phyloP scores from a whole-genome alignment of 2,888 invertebrate species.

The Drosophila greeni region DNA sequence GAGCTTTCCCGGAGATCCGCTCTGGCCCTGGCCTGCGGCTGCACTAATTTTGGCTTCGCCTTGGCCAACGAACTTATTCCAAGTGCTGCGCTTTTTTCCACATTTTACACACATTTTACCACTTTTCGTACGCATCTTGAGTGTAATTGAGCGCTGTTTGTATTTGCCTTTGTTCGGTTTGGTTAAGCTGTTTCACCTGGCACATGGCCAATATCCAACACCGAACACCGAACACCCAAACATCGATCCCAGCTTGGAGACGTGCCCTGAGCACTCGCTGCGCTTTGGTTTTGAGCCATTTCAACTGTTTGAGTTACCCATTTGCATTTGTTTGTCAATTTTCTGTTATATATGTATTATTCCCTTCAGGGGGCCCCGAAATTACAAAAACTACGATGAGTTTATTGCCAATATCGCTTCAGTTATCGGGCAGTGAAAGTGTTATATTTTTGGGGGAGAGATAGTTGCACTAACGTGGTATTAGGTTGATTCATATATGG shows the following conservation, averaged over 20 bases:
- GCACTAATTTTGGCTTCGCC: slow-evolving; percentile 56
- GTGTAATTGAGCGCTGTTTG: slow-evolving; percentile 60
- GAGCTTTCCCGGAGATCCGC: slow-evolving; percentile 32
- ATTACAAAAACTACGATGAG: background rate
- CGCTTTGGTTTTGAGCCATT: slow-evolving; percentile 35
- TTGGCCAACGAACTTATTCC: slow-evolving; percentile 59
- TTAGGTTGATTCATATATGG: background rate
- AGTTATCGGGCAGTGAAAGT: slow-evolving; percentile 51
- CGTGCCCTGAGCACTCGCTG: slow-evolving; percentile 44
- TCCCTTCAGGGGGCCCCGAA: slow-evolving; percentile 12
- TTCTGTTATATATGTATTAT: slow-evolving; percentile 46
- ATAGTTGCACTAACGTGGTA: background rate
- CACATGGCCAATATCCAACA: slow-evolving; percentile 52
- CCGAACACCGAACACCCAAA: background rate
- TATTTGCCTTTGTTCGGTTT: slow-evolving; percentile 46
- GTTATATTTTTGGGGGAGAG: slow-evolving; percentile 18
- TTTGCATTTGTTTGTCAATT: slow-evolving; percentile 61
- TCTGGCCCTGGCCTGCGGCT: slow-evolving; percentile 51
- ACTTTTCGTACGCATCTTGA: slow-evolving; percentile 23
- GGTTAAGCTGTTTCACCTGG: slow-evolving; percentile 48
- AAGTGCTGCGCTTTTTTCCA: slow-evolving; percentile 50
- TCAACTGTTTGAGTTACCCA: slow-evolving; percentile 60
- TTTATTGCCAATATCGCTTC: slow-evolving; percentile 12
- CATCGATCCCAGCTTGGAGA: slow-evolving; percentile 15
- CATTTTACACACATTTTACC: slow-evolving; percentile 22